phyloP scores from a whole-genome alignment of 2,797 vertebrate genomes.

The Diglossa cyanea region DNA sequence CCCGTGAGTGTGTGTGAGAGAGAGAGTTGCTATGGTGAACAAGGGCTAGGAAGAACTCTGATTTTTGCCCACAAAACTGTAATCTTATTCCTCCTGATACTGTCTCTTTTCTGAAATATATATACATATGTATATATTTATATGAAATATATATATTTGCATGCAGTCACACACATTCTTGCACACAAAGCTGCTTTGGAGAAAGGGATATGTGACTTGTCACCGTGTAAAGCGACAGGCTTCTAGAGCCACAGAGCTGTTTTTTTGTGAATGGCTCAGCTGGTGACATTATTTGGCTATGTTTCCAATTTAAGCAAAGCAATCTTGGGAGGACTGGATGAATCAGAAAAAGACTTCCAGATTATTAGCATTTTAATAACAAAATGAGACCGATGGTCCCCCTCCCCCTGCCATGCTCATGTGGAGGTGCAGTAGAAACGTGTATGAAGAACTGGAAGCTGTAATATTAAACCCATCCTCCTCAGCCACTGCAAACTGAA shows the following conservation, averaged over 20 bases:
- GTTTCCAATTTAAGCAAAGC: constrained; percentile 36
- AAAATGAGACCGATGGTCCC: not conserved
- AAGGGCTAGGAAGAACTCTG: not conserved
- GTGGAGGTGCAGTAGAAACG: not conserved
- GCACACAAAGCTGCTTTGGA: not conserved
- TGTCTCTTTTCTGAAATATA: not conserved
- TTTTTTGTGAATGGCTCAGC: constrained; percentile 30
- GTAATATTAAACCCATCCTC: not conserved
- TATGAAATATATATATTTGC: not conserved
- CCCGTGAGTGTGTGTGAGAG: not conserved
- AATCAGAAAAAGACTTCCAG: not conserved
- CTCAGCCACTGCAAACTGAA: not conserved
- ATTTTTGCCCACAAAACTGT: not conserved
- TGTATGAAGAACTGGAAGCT: not conserved
- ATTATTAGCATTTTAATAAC: constrained; percentile 31
- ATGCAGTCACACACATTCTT: not conserved
- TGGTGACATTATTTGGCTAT: not conserved
- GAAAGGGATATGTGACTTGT: not conserved
- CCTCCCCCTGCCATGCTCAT: not conserved
- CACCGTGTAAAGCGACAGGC: not conserved
- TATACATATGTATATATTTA: not conserved
- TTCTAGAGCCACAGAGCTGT: not conserved
- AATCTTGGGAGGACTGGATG: constrained; percentile 26
- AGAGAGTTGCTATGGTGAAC: constrained; percentile 45
- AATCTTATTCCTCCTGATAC: constrained; percentile 3